Conservation (phyloP, 2,113 vertebrate genomes). For the Lophotis ruficrista region DNA sequence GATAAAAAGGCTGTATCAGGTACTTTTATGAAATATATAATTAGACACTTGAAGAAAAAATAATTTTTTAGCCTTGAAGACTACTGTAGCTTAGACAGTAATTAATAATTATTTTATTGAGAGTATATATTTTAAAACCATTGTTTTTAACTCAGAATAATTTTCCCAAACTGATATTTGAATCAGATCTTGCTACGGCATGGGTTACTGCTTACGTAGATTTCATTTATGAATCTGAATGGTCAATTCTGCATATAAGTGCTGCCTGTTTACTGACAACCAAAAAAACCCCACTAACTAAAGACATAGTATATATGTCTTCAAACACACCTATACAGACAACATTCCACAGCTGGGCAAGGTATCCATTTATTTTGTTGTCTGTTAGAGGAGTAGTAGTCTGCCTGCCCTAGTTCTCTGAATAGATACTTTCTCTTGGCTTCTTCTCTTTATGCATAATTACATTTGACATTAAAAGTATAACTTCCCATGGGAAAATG, state of each 20-base stretch:
- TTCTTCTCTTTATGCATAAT: conserved; percentile 39
- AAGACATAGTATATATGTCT: neutral
- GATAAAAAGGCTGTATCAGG: neutral
- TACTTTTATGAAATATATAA: neutral
- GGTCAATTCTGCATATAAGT: neutral
- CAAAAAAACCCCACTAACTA: neutral
- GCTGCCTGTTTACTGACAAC: neutral
- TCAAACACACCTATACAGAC: neutral
- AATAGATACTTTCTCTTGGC: neutral
- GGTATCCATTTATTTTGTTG: neutral
- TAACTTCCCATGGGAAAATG: conserved; percentile 27
- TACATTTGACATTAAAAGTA: conserved; percentile 40
- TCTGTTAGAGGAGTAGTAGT: neutral
- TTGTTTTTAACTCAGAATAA: neutral
- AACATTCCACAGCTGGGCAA: neutral
- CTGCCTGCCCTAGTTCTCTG: conserved; percentile 3
- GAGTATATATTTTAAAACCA: neutral
- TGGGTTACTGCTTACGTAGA: neutral
- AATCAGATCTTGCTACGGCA: neutral
- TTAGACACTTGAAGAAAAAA: conserved; percentile 7
- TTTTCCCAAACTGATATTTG: neutral
- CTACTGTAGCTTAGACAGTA: neutral
- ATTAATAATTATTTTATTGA: neutral
- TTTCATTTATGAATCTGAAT: neutral
- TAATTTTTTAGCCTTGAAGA: neutral